Evolutionary conservation across 2,888 invertebrate species (phyloP).

Genomic region (Asteroscopus sphinx): DNA sequence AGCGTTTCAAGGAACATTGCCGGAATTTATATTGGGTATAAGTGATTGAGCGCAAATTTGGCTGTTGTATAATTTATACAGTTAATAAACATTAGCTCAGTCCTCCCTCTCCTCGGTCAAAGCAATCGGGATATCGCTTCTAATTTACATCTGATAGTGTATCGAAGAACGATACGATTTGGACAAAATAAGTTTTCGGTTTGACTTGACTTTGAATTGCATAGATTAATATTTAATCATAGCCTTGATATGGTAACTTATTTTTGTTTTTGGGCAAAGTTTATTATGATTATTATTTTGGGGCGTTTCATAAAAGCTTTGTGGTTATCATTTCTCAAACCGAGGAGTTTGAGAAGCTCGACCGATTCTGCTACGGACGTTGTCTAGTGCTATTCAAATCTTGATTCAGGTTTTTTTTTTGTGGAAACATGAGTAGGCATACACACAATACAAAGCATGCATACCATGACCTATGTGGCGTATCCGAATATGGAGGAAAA

Average conservation of each 20-base stretch:
- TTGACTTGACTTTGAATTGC: too few species aligned
- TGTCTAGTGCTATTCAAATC: background rate
- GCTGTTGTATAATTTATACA: slow-evolving; percentile 80
- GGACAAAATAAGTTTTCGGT: too few species aligned
- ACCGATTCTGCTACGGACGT: background rate
- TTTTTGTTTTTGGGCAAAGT: too few species aligned
- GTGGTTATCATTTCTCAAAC: background rate
- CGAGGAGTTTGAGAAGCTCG: background rate
- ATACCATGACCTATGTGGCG: too few species aligned
- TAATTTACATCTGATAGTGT: slow-evolving; percentile 38
- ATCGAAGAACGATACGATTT: slow-evolving; percentile 6
- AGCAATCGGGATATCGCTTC: slow-evolving; percentile 65
- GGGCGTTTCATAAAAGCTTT: background rate
- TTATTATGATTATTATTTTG: too few species aligned
- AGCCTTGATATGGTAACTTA: too few species aligned
- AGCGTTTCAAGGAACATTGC: slow-evolving; percentile 84
- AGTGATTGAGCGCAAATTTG: slow-evolving; percentile 85
- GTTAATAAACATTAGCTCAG: slow-evolving; percentile 80
- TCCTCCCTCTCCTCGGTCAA: slow-evolving; percentile 59
- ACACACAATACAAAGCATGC: too few species aligned
- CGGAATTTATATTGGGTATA: slow-evolving; percentile 87
- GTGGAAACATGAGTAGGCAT: too few species aligned
- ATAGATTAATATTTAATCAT: too few species aligned
- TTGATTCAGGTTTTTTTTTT: too few species aligned
- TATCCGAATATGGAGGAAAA: too few species aligned